Conservation (phyloP, 1,140 invertebrate species). For the Piezodorus guildinii region DNA sequence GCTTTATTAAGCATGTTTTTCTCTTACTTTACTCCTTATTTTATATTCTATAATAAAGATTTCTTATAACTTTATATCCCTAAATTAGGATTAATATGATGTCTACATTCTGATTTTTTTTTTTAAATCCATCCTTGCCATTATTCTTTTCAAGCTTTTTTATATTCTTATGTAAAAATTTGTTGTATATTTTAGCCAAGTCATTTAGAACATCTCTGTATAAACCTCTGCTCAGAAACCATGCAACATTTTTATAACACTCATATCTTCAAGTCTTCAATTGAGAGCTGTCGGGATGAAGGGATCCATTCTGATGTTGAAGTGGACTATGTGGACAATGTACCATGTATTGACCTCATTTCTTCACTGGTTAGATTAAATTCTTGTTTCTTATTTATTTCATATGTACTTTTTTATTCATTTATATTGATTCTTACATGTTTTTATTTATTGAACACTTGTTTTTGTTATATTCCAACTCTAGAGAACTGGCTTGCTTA, state of each 20-base stretch:
- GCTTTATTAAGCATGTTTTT: too few relatives aligned
- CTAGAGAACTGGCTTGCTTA: slow-evolving; percentile 73
- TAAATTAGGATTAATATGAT: too few relatives aligned
- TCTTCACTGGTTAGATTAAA: slow-evolving; percentile 61
- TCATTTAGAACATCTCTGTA: slow-evolving; percentile 85
- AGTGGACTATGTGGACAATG: slow-evolving; percentile 90
- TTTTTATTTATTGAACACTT: neutral
- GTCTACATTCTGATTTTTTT: too few relatives aligned
- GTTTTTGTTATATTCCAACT: neutral
- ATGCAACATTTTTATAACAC: slow-evolving; percentile 98
- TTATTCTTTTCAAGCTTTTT: too few relatives aligned
- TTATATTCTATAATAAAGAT: too few relatives aligned
- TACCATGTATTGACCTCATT: slow-evolving; percentile 89
- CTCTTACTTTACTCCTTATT: too few relatives aligned
- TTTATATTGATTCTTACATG: neutral
- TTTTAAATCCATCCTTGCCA: too few relatives aligned
- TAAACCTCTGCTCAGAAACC: slow-evolving; percentile 89
- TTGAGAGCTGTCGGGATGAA: slow-evolving; percentile 87
- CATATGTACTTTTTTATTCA: neutral
- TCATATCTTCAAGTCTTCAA: slow-evolving; percentile 88
- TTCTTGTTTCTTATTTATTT: neutral
- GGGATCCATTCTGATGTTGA: slow-evolving; percentile 82
- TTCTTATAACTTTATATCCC: too few relatives aligned
- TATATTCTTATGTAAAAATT: too few relatives aligned
- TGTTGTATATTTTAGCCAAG: slow-evolving; percentile 50